Conservation (phyloP, 2,888 invertebrate genomes). For the Maniola hyperantus region DNA sequence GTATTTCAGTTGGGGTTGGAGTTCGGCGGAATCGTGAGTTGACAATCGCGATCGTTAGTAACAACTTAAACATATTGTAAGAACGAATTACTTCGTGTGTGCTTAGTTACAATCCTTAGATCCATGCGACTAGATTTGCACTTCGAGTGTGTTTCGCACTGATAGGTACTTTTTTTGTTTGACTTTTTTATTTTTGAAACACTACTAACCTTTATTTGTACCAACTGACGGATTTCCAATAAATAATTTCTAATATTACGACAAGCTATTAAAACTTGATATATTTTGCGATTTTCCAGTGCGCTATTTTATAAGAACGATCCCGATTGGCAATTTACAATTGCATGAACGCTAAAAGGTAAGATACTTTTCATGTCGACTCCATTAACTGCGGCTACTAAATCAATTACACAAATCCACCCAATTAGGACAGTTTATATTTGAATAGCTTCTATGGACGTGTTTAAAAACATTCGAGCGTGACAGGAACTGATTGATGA, state of each 20-base stretch:
- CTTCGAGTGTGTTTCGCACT: too few species aligned
- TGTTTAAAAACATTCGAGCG: conserved; percentile 20
- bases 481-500: conserved; percentile 23
- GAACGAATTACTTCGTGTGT: neutral
- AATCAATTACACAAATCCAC: conserved; percentile 22
- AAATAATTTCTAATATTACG: too few species aligned
- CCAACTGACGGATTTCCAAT: too few species aligned
- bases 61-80: neutral
- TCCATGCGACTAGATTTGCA: too few species aligned
- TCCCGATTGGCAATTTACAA: conserved; percentile 1
- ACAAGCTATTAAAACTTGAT: neutral
- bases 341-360: neutral
- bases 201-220: too few species aligned
- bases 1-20: neutral
- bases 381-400: conserved; percentile 7
- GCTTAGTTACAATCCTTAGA: neutral
- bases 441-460: conserved; percentile 4
- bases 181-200: too few species aligned
- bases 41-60: conserved; percentile 2
- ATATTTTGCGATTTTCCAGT: neutral
- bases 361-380: conserved; percentile 11
- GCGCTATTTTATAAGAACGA: neutral
- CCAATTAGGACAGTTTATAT: conserved; percentile 18
- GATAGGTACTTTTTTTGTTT: too few species aligned
- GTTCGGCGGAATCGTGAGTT: neutral